A percentile compares a stretch with the other conserved stretches of the same genome.
Conservation (phyloP, 2,113 vertebrate genomes). For the Halichoerus grypus region DNA sequence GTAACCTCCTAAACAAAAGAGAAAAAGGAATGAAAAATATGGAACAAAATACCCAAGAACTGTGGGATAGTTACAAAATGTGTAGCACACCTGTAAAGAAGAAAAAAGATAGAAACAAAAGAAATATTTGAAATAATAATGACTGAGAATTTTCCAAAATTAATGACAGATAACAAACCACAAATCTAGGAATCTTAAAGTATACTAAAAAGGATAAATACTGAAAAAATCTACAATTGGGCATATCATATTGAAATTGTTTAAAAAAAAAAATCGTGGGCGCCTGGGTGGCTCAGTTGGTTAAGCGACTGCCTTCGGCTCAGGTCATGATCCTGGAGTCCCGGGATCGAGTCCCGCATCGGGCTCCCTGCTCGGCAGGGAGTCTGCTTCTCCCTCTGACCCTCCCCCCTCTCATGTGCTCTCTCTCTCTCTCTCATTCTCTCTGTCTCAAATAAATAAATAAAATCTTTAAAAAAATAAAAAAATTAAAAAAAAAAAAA, state of each 20-base stretch:
- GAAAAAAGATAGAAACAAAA: not conserved
- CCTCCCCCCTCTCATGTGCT: no score
- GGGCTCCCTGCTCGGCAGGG: no score
- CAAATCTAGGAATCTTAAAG: not conserved
- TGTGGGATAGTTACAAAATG: not conserved
- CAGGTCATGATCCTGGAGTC: no score
- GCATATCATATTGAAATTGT: not conserved
- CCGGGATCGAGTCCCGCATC: no score
- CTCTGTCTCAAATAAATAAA: no score
- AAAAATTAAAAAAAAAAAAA: not conserved
- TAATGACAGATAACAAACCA: not conserved
- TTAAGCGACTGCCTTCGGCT: no score
- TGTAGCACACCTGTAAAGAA: not conserved
- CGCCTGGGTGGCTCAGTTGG: no score
- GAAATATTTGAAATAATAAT: not conserved
- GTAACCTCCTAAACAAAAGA: not conserved
- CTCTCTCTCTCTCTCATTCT: no score
- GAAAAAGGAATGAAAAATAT: not conserved
- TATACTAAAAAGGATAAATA: not conserved
- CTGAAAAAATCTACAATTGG: not conserved
- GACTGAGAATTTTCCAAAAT: not conserved
- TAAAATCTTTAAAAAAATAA: no score
- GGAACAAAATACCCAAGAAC: not conserved
- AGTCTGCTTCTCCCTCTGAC: no score
- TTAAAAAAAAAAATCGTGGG: not conserved